Evolutionary conservation across 92 coral and sea anemone species (phyloP), one percentile per base, ranked within the genome.

Genomic region (Siderastrea siderea): DNA sequence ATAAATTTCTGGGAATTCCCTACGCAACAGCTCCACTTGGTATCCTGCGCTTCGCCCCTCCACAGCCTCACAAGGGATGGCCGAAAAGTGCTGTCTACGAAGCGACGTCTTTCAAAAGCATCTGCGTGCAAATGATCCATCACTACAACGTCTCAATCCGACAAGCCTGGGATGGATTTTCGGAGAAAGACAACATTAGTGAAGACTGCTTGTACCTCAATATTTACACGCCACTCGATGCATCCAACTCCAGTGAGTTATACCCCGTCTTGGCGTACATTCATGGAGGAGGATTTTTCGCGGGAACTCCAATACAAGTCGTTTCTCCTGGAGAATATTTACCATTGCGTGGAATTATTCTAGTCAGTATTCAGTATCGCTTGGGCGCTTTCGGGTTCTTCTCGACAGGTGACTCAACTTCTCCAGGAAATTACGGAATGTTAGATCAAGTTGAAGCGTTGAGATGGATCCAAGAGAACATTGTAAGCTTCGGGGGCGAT

Each of bases 391-490:
- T 93, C 38, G 96, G 96, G 78, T 93, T 93, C 74, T 72, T 93
- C 59, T 54, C 92, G 14, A 90, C 96, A 47, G 94, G 96, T 44
- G 87, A 88, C 75, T 79, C 88, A 1, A 82, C 61, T 16, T 92
- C 94, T 2, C 92, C 96, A 69, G 96, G 96, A 70, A 93, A 93
- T 84, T 75, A 83, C 62, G 96, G 96, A 61, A 90, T 93, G 83
- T 91, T 93, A 46, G 96, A 93, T 78, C 96, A 93, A 65, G 96
- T 93, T 9, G 88, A 73, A 64, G 96, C 96, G 47, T 76, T 93
- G 72, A 87, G 73, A 73, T 93, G 96, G 96, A 83, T 89, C 11
- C 74, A 81, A 60, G 83, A 84, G 73, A 91, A 93, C 74, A 93
- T 93, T 43, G 66, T 17, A 4, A 69, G 54, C 15, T 91, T 93